Evolutionary conservation across 2,113 vertebrate genomes (phyloP), one percentile per base, ranked within the genome.

Genomic region (Apus apus): DNA sequence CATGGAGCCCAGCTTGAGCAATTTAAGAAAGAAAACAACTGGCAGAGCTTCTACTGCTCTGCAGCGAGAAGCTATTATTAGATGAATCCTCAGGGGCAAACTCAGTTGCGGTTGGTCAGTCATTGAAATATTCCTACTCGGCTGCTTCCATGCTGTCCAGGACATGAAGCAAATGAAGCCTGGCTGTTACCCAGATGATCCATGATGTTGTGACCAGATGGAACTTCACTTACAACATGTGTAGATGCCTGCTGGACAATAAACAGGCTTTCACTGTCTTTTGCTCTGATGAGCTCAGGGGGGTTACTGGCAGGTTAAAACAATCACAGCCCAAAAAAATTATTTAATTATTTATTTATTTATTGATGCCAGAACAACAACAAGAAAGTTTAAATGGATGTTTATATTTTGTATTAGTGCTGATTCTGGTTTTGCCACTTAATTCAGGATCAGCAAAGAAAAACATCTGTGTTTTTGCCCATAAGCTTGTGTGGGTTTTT

Each of bases 171-270:
- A 97, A 96, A 97, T 96, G 95, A 97, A 96, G 94, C 92, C 94
- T 97, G 95, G 95, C 94, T 97, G 93, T 93, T 96, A 91, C 91
- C 95, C 96, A 97, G 96, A 96, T 97, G 96, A 97, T 97, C 85
- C 92, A 40, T 6, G 87, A 96, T 97, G 96, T 95, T 96, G 82
- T 81, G 95, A 96, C 96, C 96, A 97, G 96, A 97, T 96, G 95
- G 96, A 97, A 96, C 87, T 93, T 88, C 7, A 23, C 94, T 95
- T 95, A 95, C 87, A 96, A 96, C 95, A 97, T 90, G 94, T 96
- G 90, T 96, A 96, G 75, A 92, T 91, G 93, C 85, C 96, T 95
- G 93, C 93, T 97, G 94, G 95, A 97, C 93, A 95, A 96, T 93
- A 96, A 97, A 96, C 56, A 93, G 79, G 82, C 93, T 89, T 87